Percentiles rank a stretch among this genome's conserved stretches.
Evolutionary conservation across 2,797 vertebrate genomes (phyloP).

Genomic region (Malacoctenus gilli): DNA sequence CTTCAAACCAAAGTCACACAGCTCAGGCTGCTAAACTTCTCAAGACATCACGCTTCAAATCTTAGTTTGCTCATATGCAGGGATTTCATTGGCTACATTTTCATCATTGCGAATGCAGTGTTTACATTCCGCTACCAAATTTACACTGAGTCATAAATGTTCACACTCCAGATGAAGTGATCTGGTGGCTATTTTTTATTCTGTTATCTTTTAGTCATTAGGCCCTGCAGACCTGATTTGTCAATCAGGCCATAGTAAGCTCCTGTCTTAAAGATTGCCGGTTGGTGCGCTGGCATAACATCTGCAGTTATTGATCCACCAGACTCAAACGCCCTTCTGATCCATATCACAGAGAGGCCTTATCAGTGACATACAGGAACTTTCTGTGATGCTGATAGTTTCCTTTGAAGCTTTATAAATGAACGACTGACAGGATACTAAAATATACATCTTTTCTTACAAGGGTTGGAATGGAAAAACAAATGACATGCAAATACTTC

Average conservation of each 20-base stretch:
- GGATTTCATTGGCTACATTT: neutral
- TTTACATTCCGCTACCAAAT: neutral
- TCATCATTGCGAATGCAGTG: neutral
- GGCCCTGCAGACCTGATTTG: slow-evolving; percentile 66
- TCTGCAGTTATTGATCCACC: slow-evolving; percentile 79
- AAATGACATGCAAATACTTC: no score
- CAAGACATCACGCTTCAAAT: no score
- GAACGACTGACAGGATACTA: slow-evolving; percentile 41
- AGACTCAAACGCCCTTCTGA: slow-evolving; percentile 74
- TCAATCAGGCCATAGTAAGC: slow-evolving; percentile 64
- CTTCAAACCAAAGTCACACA: no score
- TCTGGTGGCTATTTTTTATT: slow-evolving; percentile 51
- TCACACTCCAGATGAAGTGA: slow-evolving; percentile 53
- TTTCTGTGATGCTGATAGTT: slow-evolving; percentile 54
- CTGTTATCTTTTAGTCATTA: slow-evolving; percentile 67
- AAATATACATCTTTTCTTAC: slow-evolving; percentile 43
- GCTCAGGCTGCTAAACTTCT: no score
- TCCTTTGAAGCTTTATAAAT: slow-evolving; percentile 48
- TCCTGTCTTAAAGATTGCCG: slow-evolving; percentile 61
- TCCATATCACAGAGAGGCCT: slow-evolving; percentile 77
- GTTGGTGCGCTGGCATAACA: slow-evolving; percentile 65
- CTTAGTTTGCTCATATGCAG: neutral
- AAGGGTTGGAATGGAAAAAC: no score
- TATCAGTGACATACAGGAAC: slow-evolving; percentile 81
- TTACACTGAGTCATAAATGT: slow-evolving; percentile 37